A percentile compares a stretch with the other conserved stretches of the same genome.
These are phyloP conservation scores for Alces alces DNA, from an alignment of 2,113 vertebrate genomes.

Conservation along the genomic window DNA sequence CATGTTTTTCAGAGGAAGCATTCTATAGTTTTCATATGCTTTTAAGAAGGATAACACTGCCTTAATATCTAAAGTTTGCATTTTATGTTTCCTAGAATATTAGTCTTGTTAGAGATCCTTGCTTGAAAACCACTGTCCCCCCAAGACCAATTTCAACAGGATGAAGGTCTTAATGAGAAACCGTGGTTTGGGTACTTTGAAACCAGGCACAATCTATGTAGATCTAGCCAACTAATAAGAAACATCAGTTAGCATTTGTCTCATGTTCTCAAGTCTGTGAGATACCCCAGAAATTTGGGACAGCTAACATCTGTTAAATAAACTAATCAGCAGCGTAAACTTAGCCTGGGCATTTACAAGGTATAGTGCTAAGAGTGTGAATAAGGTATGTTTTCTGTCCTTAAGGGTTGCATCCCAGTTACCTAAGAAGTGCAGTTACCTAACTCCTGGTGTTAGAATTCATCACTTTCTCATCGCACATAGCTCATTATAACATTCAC, in stretches of 20 bases:
- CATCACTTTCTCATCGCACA: not conserved
- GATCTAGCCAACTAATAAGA: not conserved
- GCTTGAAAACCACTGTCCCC: not conserved
- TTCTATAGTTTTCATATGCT: not conserved
- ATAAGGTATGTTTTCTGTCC: not conserved
- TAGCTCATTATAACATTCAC: not conserved
- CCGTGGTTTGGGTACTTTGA: not conserved
- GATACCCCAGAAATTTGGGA: not conserved
- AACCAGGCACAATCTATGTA: not conserved
- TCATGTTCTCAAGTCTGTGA: not conserved
- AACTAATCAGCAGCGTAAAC: not conserved
- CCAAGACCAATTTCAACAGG: not conserved
- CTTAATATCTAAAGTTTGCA: not conserved
- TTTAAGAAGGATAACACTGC: not conserved
- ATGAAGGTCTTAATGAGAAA: not conserved
- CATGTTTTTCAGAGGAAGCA: not conserved
- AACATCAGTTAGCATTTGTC: not conserved
- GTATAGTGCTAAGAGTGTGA: not conserved
- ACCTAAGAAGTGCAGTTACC: not conserved
- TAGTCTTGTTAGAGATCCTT: not conserved
- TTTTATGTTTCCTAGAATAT: not conserved
- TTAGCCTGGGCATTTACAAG: not conserved
- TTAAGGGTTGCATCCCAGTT: not conserved
- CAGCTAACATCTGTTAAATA: not conserved
- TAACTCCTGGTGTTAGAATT: not conserved